Base-by-base conservation (phyloP, 1,140 invertebrate species). In the Leptopilina boulardi region DNA sequence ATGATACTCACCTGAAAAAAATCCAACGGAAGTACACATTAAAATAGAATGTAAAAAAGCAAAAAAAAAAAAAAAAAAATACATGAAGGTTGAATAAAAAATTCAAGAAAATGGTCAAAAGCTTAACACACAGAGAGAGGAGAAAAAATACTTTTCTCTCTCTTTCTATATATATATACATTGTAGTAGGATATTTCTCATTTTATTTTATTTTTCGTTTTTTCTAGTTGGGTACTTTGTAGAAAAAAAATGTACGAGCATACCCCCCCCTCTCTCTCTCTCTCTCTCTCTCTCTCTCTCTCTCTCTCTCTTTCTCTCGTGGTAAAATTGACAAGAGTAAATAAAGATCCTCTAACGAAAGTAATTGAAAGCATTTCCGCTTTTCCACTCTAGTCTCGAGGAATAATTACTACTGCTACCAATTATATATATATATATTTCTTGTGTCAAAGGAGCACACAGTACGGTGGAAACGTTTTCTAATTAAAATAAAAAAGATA, bases 401-500 rank as follows among this genome's bases (percentile, higher is more conserved):
- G 21, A 13, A 66, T 66, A 30, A 66, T 66, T 66, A 66, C 56
- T 66, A 11, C 56, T 15, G 18, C 54, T 26, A 23, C 56, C 56
- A 66, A 66, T 66, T 66, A 66, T 21, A 26, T 66, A 66, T 30
- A 26, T 66, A 66, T 21, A 26, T 66, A 30, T 30, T 66, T 66
- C 56, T 30, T 70, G 59, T 47, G 3, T 13, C 23, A 66, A 30
- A 66, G 23, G 56, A 66, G 19, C 8, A n/a, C 19, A 19, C 19
- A 34, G 6, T 6, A 3, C 54, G 11, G 21, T 23, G 21, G 21
- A 11, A 26, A 30, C 10, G 9, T 59, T 66, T 66, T 30, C 1
- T 30, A 47, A 47, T 30, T 66, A 23, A 13, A 23, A 23, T 2
- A 66, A 66, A 30, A 66, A 66, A 30, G 23, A 66, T 66, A 30